Base-by-base conservation (phyloP, 2,888 invertebrate species). In the Hololepta plana region DNA sequence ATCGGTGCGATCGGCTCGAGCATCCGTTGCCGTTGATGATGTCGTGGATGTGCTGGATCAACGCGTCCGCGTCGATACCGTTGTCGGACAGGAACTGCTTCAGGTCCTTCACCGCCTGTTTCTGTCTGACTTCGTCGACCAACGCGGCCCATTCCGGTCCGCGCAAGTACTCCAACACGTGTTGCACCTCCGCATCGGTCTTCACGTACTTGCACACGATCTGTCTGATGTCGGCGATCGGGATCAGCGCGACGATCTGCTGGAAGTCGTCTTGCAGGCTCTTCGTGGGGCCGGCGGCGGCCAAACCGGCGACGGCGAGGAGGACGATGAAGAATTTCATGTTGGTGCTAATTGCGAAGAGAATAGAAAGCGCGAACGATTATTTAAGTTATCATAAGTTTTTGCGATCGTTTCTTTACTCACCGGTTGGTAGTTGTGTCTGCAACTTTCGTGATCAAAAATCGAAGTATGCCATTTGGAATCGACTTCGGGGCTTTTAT, bases 81-180 rank as follows among this genome's bases (percentile, higher is more conserved):
- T 32, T 29, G 10, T 34, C 31, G 3, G 11, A 27, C 8, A 42
- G 24, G 17, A 35, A 35, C n/a, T 33, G 20, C 12, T 35, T 36
- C 15, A 42, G 35, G 12, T 35, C 33, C 17, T 34, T 23, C 20
- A 29, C 35, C 6, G 25, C 30, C 6, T 30, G 35, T 11, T 37
- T 30, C 12, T 24, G 13, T 3, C 12, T 20, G n/a, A 39, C 32
- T 7, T 11, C 23, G 9, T 27, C 31, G 8, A 38, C 31, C 7
- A 42, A 28, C 4, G 20, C 28, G 12, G 34, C 35, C 35, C 40
- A 43, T 30, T 40, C 40, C 4, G 24, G 11, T 11, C 41, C 33
- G 37, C 42, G 38, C 9, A 44, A 24, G 24, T 42, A 44, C 4
- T 15, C 15, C 2, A 44, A 31, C 15, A 38, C 35, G 11, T 30